Evolutionary conservation across 2,888 invertebrate species (phyloP), one percentile per base, ranked within the genome.

Genomic region (Lepidonotus clava): DNA sequence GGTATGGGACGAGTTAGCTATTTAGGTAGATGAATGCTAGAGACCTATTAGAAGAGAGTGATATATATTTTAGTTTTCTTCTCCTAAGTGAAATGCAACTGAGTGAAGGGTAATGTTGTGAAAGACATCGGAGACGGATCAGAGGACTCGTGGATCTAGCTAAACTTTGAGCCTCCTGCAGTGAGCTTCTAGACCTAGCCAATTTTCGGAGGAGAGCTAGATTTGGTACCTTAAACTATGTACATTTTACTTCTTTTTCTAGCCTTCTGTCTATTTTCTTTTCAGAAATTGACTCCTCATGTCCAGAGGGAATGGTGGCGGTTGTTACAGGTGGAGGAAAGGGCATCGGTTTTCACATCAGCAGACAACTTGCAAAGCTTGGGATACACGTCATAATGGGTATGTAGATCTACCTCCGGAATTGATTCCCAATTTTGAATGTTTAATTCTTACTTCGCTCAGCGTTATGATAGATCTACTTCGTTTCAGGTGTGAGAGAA

Each of bases 371-470:
- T 18, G 53, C 56, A 1, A 32, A 34, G 14, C 0, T 38, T 5
- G 83, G 83, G 11, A 38, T 56, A 0, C 83, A 83, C 18, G 83
- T 83, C 36, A 34, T 53, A 2, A 83, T 83, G 36, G 83, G 83
- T 83, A 83, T 34, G 83, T 8, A 21, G 18, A 46, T 46, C 46
- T 46, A 11, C 18, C 46, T 11, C 18, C 46, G 18, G 18, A 24
- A 11, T 8, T 66, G 66, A 66, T 8, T n/a, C 24, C 24, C 11
- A 66, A 66, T 14, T 8, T 66, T 18, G 8, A 8, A 11, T 11
- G 18, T 46, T 46, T 46, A n/a, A 56, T 56, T 56, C 56, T 56
- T 5, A n/a, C n/a, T 56, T 56, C n/a, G 24, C 21, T 24, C 21
- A 14, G 28, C 21, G 14, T 66, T 2, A 28, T 14, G n/a, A 66